Evolutionary conservation across 1,140 invertebrate species (phyloP).

Genomic region (Leptopilina clavipes): DNA sequence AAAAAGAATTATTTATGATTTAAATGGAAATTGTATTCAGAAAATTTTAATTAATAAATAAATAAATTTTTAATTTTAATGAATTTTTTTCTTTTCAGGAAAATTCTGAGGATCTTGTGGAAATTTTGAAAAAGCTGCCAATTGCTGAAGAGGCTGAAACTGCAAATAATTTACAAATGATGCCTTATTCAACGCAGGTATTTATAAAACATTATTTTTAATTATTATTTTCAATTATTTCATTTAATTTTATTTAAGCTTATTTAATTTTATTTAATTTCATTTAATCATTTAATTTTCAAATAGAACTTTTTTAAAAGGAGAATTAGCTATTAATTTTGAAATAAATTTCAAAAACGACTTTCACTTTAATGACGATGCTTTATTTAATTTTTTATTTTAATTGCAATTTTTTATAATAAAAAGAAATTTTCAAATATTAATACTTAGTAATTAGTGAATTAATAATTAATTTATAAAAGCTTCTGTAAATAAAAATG

Average conservation of each 20-base stretch:
- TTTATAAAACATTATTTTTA: neutral
- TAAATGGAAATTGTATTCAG: too few relatives aligned
- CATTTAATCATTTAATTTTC: neutral
- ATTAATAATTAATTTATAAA: neutral
- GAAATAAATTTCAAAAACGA: neutral
- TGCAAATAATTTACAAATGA: neutral
- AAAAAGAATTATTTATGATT: too few relatives aligned
- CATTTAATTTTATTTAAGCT: neutral
- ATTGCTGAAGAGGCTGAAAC: slow-evolving; percentile 40
- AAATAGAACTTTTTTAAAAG: too few relatives aligned
- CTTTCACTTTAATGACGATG: neutral
- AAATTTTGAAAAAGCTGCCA: slow-evolving; percentile 40
- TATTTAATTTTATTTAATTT: neutral
- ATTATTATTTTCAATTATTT: neutral
- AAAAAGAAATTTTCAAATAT: neutral
- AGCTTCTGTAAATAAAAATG: neutral
- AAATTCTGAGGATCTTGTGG: slow-evolving; percentile 35
- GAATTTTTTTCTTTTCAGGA: slow-evolving; percentile 22
- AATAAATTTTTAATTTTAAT: neutral
- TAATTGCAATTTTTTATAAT: neutral
- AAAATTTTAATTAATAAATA: too few relatives aligned
- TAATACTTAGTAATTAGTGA: neutral
- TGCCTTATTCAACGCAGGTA: neutral
- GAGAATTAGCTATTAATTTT: too few relatives aligned
- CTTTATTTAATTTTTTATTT: neutral